phyloP scores from a whole-genome alignment of 2,888 invertebrate genomes.

The Cloeon dipterum region DNA sequence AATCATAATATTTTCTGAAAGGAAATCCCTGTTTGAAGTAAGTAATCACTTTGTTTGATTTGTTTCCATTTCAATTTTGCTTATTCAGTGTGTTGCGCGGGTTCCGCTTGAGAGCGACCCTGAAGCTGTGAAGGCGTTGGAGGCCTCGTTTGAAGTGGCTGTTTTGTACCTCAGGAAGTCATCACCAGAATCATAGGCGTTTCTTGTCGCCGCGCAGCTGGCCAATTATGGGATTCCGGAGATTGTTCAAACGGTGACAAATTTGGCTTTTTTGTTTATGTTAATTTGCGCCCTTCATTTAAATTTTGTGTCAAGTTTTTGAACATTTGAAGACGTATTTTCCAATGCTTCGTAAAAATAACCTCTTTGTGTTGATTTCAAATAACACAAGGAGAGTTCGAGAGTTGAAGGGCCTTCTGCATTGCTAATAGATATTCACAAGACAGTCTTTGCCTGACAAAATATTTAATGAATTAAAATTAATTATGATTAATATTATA shows the following conservation, averaged over 20 bases:
- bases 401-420: no score
- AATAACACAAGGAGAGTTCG: no score
- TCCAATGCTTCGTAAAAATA: no score
- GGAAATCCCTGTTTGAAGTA: conserved; percentile 63
- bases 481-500: conserved; percentile 6
- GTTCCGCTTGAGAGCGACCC: conserved; percentile 35
- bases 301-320: no score
- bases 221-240: conserved; percentile 39
- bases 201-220: conserved; percentile 37
- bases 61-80: no score
- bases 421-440: no score
- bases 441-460: no score
- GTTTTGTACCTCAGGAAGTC: conserved; percentile 42
- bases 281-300: conserved; percentile 1
- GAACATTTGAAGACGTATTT: no score
- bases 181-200: conserved; percentile 43
- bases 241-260: conserved; percentile 32
- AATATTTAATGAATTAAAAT: not conserved
- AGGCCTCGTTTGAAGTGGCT: conserved; percentile 43
- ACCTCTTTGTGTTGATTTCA: no score
- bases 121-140: conserved; percentile 31
- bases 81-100: conserved; percentile 37
- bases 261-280: conserved; percentile 11
- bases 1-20: conserved; percentile 71
- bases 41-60: conserved; percentile 15